Conservation (phyloP, 2,797 vertebrate genomes). For the Eulemur mongoz region DNA sequence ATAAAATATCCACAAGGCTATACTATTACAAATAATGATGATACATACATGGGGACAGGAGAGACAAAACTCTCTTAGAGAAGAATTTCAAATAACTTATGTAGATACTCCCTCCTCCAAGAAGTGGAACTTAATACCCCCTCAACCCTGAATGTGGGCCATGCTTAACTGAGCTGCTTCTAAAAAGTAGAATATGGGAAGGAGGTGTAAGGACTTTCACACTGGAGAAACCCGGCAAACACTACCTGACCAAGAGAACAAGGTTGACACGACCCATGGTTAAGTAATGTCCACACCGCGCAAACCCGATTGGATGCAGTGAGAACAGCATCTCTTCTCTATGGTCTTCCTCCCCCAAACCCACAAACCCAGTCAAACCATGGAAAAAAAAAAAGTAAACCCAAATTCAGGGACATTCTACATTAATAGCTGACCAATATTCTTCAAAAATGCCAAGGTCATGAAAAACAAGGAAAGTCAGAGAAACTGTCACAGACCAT, state of each 20-base stretch:
- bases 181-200: neutral
- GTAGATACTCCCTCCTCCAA: neutral
- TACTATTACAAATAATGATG: conserved; percentile 11
- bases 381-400: neutral
- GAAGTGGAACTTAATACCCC: neutral
- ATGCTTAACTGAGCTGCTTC: neutral
- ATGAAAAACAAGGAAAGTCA: neutral
- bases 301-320: neutral
- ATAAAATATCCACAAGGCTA: conserved; percentile 11
- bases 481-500: neutral
- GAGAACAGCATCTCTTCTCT: neutral
- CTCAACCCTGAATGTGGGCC: neutral
- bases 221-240: neutral
- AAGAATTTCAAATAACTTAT: neutral
- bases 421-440: neutral
- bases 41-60: neutral
- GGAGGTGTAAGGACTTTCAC: neutral
- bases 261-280: neutral
- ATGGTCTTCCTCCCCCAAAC: neutral
- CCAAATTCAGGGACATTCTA: neutral
- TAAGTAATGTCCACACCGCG: neutral
- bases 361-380: neutral
- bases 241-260: neutral
- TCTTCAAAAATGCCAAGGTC: neutral
- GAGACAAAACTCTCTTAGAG: neutral